Conservation (phyloP, 1,140 invertebrate genomes). For the Calephelis virginiensis region DNA sequence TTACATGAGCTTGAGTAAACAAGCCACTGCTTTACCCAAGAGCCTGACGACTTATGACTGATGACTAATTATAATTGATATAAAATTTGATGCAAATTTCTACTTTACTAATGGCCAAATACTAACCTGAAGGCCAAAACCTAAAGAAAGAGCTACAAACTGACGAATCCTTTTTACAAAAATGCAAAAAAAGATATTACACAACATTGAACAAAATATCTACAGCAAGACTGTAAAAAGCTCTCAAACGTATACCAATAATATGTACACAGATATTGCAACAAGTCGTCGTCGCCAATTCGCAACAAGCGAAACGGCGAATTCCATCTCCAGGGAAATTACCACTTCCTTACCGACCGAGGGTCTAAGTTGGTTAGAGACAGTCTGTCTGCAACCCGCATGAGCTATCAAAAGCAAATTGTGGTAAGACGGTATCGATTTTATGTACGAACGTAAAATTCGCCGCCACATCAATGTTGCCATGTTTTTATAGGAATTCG, state of each 20-base stretch:
- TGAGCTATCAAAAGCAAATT: conserved; percentile 40
- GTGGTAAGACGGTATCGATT: conserved; percentile 40
- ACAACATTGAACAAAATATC: too few relatives aligned
- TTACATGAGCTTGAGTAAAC: too few relatives aligned
- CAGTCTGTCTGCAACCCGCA: conserved; percentile 19
- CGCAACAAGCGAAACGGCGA: conserved; percentile 23
- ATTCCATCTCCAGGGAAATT: conserved; percentile 42
- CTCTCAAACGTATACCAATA: neutral
- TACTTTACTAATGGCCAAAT: too few relatives aligned
- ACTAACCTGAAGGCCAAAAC: too few relatives aligned
- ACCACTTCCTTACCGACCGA: conserved; percentile 33
- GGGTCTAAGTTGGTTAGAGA: conserved; percentile 29
- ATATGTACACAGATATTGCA: conserved; percentile 9
- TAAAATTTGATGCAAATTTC: too few relatives aligned
- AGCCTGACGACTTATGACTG: too few relatives aligned
- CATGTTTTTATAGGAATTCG: conserved; percentile 26
- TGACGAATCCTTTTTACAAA: too few relatives aligned
- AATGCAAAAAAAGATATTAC: too few relatives aligned
- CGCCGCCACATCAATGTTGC: conserved; percentile 34
- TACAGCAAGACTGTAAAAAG: too few relatives aligned
- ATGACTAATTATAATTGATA: too few relatives aligned
- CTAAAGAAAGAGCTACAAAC: too few relatives aligned
- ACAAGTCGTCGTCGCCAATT: conserved; percentile 21
- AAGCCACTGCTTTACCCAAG: too few relatives aligned
- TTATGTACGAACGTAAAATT: conserved; percentile 39